These are phyloP conservation scores for Ophion ellenae DNA, from an alignment of 2,888 invertebrate genomes.

Conservation along the genomic window DNA sequence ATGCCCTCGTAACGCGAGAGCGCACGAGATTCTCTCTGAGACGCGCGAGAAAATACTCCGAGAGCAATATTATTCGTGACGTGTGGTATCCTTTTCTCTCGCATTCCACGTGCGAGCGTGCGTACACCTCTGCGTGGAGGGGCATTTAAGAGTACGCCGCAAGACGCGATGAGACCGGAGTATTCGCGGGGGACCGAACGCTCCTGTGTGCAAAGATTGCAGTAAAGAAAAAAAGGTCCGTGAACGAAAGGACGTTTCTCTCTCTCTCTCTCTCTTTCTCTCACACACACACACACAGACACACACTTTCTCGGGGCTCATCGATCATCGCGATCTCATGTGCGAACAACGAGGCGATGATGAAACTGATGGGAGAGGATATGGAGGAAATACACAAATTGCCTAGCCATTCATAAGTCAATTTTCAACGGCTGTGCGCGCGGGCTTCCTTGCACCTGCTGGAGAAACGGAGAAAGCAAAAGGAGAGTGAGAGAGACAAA, in stretches of 20 bases:
- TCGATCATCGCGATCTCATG: constrained; percentile 42
- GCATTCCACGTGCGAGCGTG: constrained; percentile 26
- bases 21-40: constrained; percentile 48
- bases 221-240: constrained; percentile 2
- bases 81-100: constrained; percentile 24
- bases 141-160: background rate
- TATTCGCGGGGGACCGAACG: too few relatives aligned
- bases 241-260: constrained; percentile 20
- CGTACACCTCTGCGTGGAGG: constrained; percentile 14
- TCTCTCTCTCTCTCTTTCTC: background rate
- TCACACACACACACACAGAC: too few relatives aligned
- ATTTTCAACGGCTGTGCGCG: constrained; percentile 46
- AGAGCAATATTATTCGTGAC: constrained; percentile 55
- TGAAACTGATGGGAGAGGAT: constrained; percentile 54
- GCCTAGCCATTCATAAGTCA: constrained; percentile 62
- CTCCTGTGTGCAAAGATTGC: background rate
- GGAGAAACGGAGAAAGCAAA: constrained; percentile 26
- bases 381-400: constrained; percentile 57
- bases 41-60: constrained; percentile 28
- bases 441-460: background rate
- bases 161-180: too few relatives aligned
- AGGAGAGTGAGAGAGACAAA: constrained; percentile 10
- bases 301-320: background rate
- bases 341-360: background rate
- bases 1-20: constrained; percentile 34